A percentile compares a stretch with the other conserved stretches of the same genome.
Evolutionary conservation across 2,888 invertebrate genomes (phyloP).

Genomic region (Drosophila prolongata): DNA sequence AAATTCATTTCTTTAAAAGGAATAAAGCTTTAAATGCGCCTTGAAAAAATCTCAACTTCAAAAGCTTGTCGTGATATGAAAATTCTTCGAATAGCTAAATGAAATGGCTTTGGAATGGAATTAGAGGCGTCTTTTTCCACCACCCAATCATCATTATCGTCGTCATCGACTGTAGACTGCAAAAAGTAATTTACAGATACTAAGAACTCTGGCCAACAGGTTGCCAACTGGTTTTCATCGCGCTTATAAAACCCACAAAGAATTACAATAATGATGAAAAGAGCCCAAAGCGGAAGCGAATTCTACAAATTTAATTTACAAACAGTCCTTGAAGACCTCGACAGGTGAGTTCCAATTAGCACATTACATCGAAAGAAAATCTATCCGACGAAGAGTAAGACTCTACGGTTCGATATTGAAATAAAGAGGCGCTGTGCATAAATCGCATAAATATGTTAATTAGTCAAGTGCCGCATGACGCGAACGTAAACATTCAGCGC

Average conservation of each 20-base stretch:
- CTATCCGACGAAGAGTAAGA: constrained; percentile 6
- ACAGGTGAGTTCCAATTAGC: constrained; percentile 69
- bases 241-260: constrained; percentile 28
- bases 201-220: constrained; percentile 58
- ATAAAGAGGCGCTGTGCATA: constrained; percentile 73
- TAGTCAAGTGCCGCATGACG: constrained; percentile 44
- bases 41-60: constrained; percentile 25
- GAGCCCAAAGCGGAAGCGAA: constrained; percentile 68
- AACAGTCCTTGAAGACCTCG: constrained; percentile 68
- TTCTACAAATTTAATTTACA: constrained; percentile 74
- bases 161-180: constrained; percentile 47
- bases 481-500: constrained; percentile 50
- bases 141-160: constrained; percentile 32
- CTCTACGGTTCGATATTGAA: constrained; percentile 53
- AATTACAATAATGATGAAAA: constrained; percentile 57
- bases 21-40: constrained; percentile 6
- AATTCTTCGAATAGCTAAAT: constrained; percentile 48
- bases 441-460: constrained; percentile 79
- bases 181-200: constrained; percentile 64
- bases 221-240: constrained; percentile 63
- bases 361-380: constrained; percentile 51
- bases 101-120: constrained; percentile 38
- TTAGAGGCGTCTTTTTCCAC: constrained; percentile 35
- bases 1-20: constrained; percentile 18
- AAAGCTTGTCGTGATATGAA: constrained; percentile 36